Evolutionary conservation across 1,140 invertebrate genomes (phyloP), one percentile per base, ranked within the genome.

Genomic region (Chionoecetes opilio): DNA sequence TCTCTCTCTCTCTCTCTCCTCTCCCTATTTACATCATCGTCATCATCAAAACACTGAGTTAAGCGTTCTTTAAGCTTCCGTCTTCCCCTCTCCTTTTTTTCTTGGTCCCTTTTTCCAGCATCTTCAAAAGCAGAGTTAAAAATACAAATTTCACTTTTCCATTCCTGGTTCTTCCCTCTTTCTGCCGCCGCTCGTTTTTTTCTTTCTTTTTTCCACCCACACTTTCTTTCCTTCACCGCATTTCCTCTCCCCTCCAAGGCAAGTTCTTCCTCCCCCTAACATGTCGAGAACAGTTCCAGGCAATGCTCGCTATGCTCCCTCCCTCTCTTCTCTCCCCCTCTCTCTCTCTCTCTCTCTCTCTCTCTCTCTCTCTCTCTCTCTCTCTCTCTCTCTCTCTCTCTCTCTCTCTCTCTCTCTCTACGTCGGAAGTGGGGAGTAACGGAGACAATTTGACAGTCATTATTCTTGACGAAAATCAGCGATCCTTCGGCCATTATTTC

Each of bases 361-460:
- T 32, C 91, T 84, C 84, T 41, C 92, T 84, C 38, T 38, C 46
- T 32, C 32, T 93, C 82, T 84, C 92, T 31, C 85, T 82, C 37
- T 93, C 35, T 82, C 75, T 93, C 84, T 34, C 32, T 84, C 84
- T 84, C 82, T 31, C 91, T 37, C 35, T 84, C 34, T 92, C 63
- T 41, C 53, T 53, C 38, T 35, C 91, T 82, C 91, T 85, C 82
- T n/a, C 38, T 93, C 46, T 84, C 82, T 41, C 75, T 93, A 86
- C 46, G 82, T 46, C 82, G 91, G 92, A 93, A 93, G 85, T 53
- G 41, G 37, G 82, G 92, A 86, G 84, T 86, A 93, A 93, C 53
- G 92, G 92, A 86, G 84, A 93, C 92, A 93, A 93, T 93, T 93
- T 86, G 82, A 93, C 31, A 41, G 41, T 38, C 37, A 86, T 91